Base-by-base conservation (phyloP, 2,888 invertebrate species). In the Dione vanillae region DNA sequence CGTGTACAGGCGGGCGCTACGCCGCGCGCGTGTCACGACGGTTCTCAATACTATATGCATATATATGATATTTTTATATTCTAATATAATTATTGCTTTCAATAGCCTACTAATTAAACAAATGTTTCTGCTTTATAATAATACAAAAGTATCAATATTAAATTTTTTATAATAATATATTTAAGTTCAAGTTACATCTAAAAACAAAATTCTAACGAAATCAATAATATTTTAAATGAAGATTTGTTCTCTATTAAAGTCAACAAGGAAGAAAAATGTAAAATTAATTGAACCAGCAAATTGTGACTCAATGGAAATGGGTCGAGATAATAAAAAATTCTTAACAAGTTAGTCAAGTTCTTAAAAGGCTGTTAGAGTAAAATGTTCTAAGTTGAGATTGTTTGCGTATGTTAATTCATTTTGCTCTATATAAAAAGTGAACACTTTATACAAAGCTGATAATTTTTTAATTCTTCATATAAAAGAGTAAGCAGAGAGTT, bases 291-390 rank as follows among this genome's bases (percentile, higher is more conserved):
- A 35, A n/a, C 35, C 52, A 27, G 27, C 35, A 35, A 54, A 54
- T 54, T 54, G 9, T 35, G n/a, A 54, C 14, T n/a, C 35, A 54
- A 35, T 54, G 35, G 27, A 54, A 35, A n/a, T n/a, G 35, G 52
- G 52, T 54, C 52, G 52, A 14, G 52, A 35, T 54, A 35, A 35
- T 9, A 10, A n/a, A n/a, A 54, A 51, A 14, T n/a, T 14, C 52
- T 35, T 54, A 54, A 35, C n/a, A 54, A 54, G 52, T 52, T 14
- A 52, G 52, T n/a, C n/a, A 35, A 54, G 35, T 54, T 54, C 14
- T 54, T 35, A 54, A 54, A 35, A n/a, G n/a, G 35, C 10, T 54
- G 52, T 54, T 35, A n/a, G 27, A 9, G 52, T 3, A 54, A 35
- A 54, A 27, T 27, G 35, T 35, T 54, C n/a, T n/a, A n/a, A n/a